A percentile compares a stretch with the other conserved stretches of the same genome.
Evolutionary conservation across 2,797 vertebrate genomes (phyloP).

Genomic region (Dendrocincla fuliginosa): DNA sequence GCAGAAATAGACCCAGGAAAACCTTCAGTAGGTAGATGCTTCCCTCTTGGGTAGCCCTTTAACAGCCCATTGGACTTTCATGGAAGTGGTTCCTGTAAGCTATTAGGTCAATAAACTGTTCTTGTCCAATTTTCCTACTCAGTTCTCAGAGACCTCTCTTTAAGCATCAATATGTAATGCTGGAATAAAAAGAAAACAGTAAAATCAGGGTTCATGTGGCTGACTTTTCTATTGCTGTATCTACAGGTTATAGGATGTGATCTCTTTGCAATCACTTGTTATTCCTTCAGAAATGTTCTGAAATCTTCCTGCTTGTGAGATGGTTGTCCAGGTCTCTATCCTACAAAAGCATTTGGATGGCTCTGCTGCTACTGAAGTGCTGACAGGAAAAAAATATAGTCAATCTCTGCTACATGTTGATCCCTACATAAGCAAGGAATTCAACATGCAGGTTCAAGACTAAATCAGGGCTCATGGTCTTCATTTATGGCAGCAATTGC

Average conservation of each 20-base stretch:
- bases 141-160: background rate
- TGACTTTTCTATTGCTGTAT: background rate
- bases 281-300: background rate
- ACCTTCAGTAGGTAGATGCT: background rate
- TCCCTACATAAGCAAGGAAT: background rate
- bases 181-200: background rate
- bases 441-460: background rate
- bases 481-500: background rate
- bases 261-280: background rate
- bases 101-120: background rate
- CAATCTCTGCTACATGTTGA: background rate
- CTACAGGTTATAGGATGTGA: background rate
- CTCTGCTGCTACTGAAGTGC: background rate
- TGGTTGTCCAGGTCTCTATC: background rate
- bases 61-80: background rate
- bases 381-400: background rate
- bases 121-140: background rate
- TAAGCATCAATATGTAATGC: background rate
- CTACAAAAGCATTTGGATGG: background rate
- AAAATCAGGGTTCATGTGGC: background rate
- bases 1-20: background rate
- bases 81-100: background rate
- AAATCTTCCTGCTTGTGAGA: background rate
- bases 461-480: background rate
- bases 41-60: background rate